Percentiles rank a stretch among this genome's conserved stretches.
Evolutionary conservation across 92 coral and sea anemone species (phyloP).

Genomic region (Montipora capitata): DNA sequence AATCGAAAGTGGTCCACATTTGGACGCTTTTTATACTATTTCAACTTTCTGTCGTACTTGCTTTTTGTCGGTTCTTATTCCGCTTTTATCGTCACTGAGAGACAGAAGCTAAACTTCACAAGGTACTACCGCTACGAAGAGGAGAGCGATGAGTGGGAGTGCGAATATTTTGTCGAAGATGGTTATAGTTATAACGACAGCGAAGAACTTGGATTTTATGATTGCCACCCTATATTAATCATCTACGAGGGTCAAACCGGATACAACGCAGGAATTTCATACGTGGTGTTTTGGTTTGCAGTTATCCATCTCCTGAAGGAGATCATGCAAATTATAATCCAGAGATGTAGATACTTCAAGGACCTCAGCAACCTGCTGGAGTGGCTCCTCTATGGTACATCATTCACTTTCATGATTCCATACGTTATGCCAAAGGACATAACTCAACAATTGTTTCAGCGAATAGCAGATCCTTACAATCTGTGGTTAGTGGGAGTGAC

Average conservation of each 20-base stretch:
- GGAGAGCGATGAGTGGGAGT: background rate
- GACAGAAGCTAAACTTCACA: conserved; percentile 31
- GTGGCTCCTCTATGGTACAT: conserved; percentile 68
- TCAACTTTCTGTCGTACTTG: conserved; percentile 75
- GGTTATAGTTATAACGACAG: background rate
- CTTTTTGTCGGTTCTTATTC: conserved; percentile 70
- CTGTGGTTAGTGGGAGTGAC: conserved; percentile 71
- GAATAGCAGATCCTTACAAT: conserved; percentile 54
- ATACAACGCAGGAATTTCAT: conserved; percentile 48
- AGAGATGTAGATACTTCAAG: conserved; percentile 73
- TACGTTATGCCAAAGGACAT: conserved; percentile 42
- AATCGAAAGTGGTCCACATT: conserved; percentile 83
- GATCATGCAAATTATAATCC: conserved; percentile 70
- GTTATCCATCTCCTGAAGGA: conserved; percentile 71
- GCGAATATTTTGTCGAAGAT: background rate
- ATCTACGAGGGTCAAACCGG: conserved; percentile 1
- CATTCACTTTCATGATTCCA: conserved; percentile 73
- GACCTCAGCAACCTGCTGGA: conserved; percentile 76
- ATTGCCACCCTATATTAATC: background rate
- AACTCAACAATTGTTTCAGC: conserved; percentile 10
- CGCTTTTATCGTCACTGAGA: conserved; percentile 55
- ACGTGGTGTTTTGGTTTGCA: conserved; percentile 62
- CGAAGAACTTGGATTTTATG: background rate
- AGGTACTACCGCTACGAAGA: background rate
- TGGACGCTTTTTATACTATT: conserved; percentile 71